A percentile compares a stretch with the other conserved stretches of the same genome.
Evolutionary conservation across 2,888 invertebrate genomes (phyloP).

Genomic region (Tiliacea citrago): DNA sequence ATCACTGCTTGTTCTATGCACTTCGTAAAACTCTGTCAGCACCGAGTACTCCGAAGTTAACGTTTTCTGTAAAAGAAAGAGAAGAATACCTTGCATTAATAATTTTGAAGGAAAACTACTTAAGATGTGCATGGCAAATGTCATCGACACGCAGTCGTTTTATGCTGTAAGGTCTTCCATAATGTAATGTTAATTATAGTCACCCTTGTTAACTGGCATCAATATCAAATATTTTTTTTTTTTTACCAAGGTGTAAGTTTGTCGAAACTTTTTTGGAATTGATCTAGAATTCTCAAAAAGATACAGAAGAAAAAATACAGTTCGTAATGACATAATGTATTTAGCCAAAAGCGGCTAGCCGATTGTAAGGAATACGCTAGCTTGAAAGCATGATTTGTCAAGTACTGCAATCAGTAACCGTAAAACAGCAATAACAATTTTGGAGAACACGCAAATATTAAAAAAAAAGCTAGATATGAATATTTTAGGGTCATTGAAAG

Average conservation of each 20-base stretch:
- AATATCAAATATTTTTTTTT: background rate
- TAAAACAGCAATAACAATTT: background rate
- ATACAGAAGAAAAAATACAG: accelerated
- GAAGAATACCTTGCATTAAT: constrained; percentile 18
- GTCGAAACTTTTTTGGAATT: background rate
- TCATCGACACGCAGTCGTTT: background rate
- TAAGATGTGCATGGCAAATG: background rate
- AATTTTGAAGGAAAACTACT: background rate
- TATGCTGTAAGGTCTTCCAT: background rate
- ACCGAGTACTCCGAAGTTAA: constrained; percentile 56
- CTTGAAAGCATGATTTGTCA: background rate
- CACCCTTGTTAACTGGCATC: constrained; percentile 3
- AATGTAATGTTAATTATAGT: background rate
- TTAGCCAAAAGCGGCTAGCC: background rate
- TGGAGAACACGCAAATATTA: background rate
- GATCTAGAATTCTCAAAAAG: background rate
- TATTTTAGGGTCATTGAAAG: background rate
- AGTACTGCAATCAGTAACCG: background rate
- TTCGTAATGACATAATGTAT: background rate
- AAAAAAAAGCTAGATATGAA: background rate
- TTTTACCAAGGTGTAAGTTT: background rate
- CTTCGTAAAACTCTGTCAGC: constrained; percentile 54
- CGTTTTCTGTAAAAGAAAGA: constrained; percentile 61
- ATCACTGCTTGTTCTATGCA: constrained; percentile 68
- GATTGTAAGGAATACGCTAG: background rate